Conservation (phyloP, 2,797 vertebrate genomes). For the Schizopygopsis pylzovi region DNA sequence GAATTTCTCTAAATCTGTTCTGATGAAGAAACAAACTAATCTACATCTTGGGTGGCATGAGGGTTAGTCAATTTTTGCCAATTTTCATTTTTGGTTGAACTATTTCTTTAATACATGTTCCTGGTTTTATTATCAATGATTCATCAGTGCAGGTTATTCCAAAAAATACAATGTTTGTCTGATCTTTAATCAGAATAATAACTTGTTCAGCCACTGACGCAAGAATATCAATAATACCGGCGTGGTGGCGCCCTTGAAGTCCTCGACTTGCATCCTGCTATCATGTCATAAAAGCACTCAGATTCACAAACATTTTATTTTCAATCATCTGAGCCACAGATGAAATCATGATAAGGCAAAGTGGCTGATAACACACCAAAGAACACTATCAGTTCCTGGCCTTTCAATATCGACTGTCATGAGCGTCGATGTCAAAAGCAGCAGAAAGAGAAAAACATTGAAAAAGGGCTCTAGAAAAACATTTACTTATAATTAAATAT, state of each 20-base stretch:
- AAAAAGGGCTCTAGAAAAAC: no score
- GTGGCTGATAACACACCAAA: neutral
- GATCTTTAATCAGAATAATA: neutral
- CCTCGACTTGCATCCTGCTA: neutral
- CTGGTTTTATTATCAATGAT: neutral
- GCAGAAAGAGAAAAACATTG: no score
- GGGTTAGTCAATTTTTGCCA: neutral
- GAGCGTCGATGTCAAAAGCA: no score
- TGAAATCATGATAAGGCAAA: neutral
- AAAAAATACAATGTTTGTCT: neutral
- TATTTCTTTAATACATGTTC: neutral
- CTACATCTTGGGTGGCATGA: neutral
- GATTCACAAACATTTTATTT: slow-evolving; percentile 4
- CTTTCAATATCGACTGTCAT: no score
- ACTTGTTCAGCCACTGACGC: neutral
- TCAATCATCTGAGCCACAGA: neutral
- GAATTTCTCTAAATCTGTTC: neutral
- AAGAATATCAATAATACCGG: neutral
- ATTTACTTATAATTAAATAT: no score
- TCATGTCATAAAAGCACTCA: neutral
- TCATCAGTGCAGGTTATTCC: neutral
- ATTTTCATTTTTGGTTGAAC: neutral
- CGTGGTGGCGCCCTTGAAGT: neutral
- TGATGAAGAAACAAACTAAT: neutral
- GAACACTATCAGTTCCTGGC: no score